Base-by-base conservation (phyloP, 2,888 invertebrate species). In the Cryptocheilus praepositus region DNA sequence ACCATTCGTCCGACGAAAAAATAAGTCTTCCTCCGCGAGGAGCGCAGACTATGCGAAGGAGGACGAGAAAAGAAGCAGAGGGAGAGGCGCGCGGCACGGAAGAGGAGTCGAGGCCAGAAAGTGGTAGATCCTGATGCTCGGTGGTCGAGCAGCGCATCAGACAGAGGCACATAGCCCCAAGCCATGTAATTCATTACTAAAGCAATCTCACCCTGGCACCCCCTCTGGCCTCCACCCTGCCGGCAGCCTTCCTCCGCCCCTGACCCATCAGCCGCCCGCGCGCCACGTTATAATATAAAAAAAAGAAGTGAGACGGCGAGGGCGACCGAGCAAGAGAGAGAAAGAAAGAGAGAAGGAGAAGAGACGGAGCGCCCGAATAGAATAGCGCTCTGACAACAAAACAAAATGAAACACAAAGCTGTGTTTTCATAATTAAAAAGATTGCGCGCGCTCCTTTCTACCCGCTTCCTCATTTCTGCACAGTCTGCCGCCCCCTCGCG, bases 391-490 rank as follows among this genome's bases (percentile, higher is more conserved):
- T 81, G 86, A 86, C 86, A 86, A 87, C 88, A 88, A 88, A 88
- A 88, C 88, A 88, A 86, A 87, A 86, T 87, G 85, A 87, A 88
- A 88, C 86, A 88, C 88, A 88, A 88, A 88, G 88, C 86, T 80
- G 86, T 87, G 88, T 88, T 88, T 88, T 88, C 86, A 89, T 88
- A 88, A 88, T 88, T 88, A 88, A 88, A 88, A 88, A 88, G 88
- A 88, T 88, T 88, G 88, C 88, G 82, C 85, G 84, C 86, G 85
- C 85, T 77, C 81, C 81, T 81, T 81, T 81, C 74, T 68, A 58
- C 44, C 56, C 56, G 63, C 67, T 70, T 60, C 49, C 67, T 70
- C 66, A 59, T 66, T 71, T 61, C 62, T 60, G 62, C 70, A 72
- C 67, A 70, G 63, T 61, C 64, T 70, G 62, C 67, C 64, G 22